phyloP scores from a whole-genome alignment of 2,113 vertebrate species.

The Oreochromis niloticus region DNA sequence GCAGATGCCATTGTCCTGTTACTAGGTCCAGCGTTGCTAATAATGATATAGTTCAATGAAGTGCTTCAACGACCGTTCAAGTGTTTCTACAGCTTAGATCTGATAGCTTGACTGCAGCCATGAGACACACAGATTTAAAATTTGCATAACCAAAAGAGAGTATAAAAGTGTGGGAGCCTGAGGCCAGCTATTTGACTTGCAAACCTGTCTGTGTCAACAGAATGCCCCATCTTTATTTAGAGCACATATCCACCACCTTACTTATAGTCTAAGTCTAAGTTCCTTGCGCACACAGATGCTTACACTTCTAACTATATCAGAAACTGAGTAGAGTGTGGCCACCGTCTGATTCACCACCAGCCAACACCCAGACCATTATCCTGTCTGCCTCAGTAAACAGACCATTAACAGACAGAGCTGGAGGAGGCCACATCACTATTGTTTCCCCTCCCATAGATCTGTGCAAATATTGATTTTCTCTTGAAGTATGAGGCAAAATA shows the following conservation, averaged over 20 bases:
- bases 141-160: slow-evolving; percentile 70
- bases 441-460: slow-evolving; percentile 69
- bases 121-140: slow-evolving; percentile 38
- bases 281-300: background rate
- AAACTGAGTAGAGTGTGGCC: slow-evolving; percentile 41
- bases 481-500: slow-evolving; percentile 67
- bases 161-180: slow-evolving; percentile 25
- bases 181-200: slow-evolving; percentile 67
- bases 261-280: background rate
- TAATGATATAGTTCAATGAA: slow-evolving; percentile 10
- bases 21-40: background rate
- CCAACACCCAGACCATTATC: slow-evolving; percentile 69
- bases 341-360: slow-evolving; percentile 25
- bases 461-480: slow-evolving; percentile 72
- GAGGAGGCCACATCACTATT: slow-evolving; percentile 66
- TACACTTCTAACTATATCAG: slow-evolving; percentile 43
- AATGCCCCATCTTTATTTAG: slow-evolving; percentile 25
- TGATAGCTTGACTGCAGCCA: slow-evolving; percentile 7
- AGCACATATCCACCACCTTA: background rate
- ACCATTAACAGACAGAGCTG: slow-evolving; percentile 66
- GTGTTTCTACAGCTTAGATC: slow-evolving; percentile 28
- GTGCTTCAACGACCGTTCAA: slow-evolving; percentile 18
- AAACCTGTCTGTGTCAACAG: slow-evolving; percentile 57
- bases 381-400: slow-evolving; percentile 68
- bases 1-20: slow-evolving; percentile 20